phyloP scores from a whole-genome alignment of 2,797 vertebrate genomes.

The Pipistrellus pygmaeus region DNA sequence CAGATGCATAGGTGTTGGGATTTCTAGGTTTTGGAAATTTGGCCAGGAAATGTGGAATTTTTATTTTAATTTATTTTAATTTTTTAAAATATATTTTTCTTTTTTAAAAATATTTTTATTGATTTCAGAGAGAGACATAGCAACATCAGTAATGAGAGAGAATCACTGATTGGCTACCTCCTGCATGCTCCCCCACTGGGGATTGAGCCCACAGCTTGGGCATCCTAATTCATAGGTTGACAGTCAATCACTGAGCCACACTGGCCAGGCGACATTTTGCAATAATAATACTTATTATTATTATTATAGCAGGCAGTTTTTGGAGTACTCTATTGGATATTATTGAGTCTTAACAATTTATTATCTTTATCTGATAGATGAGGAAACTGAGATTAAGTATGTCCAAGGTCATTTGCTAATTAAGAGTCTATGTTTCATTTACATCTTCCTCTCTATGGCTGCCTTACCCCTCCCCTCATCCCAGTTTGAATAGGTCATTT shows the following conservation, averaged over 20 bases:
- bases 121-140: no score
- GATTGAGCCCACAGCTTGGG: no score
- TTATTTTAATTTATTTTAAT: neutral
- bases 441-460: neutral
- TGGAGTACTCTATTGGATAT: neutral
- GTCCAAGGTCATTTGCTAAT: conserved; percentile 10
- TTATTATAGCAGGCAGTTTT: neutral
- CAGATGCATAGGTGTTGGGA: neutral
- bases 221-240: no score
- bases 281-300: neutral
- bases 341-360: neutral
- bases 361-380: neutral
- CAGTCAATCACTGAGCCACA: no score
- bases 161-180: no score
- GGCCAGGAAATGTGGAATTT: neutral
- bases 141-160: no score
- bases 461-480: neutral
- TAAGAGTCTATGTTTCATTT: neutral
- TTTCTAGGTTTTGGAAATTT: conserved; percentile 53
- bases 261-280: no score
- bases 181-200: no score
- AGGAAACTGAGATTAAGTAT: conserved; percentile 13
- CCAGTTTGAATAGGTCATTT: neutral
- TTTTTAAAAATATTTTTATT: no score
- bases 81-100: no score